Base-by-base conservation (phyloP, 1,140 invertebrate genomes). In the Dreissena rostriformis region DNA sequence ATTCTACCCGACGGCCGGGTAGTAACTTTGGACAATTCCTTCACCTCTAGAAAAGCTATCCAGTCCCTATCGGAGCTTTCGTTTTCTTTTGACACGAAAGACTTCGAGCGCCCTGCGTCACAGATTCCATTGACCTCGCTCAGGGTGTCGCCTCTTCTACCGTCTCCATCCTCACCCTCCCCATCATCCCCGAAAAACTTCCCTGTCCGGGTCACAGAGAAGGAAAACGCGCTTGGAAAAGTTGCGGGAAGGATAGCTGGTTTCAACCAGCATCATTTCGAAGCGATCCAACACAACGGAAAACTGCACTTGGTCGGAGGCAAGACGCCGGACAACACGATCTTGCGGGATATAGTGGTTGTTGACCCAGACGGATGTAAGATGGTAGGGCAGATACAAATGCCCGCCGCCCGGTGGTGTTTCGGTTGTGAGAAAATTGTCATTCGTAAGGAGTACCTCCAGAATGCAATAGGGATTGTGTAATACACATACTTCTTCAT, bases 1-100 rank as follows among this genome's bases (percentile, higher is more conserved):
- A 77, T 90, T 22, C 86, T 88, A 15, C 88, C 90, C 11, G 88
- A 90, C 57, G 90, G 90, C 15, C 77, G 89, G 73, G 85, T 91
- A 26, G 79, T 87, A 49, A 77, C 19, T 52, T 77, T 77, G 51
- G 82, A 84, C 66, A 65, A 71, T 17, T 52, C 55, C 0, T 55
- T 66, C 49, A 65, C 74, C 15, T 52, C 67, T 5, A n/a, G 82
- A 28, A 84, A 78, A 68, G 29, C 52, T 17, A 78, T 77, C 28
- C 51, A 84, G 39, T 71, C 73, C 0, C 39, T 72, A 14, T 70
- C 82, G 6, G 82, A 84, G 53, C 17, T 70, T 4, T 77, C 82
- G 63, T 71, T 84, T 68, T 84, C 75, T 15, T 84, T 73, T 39
- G 82, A 84, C 4, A 53, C 74, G 29, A 65, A 76, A 7, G 82